phyloP scores from a whole-genome alignment of 2,113 vertebrate genomes.

The Odocoileus virginianus region DNA sequence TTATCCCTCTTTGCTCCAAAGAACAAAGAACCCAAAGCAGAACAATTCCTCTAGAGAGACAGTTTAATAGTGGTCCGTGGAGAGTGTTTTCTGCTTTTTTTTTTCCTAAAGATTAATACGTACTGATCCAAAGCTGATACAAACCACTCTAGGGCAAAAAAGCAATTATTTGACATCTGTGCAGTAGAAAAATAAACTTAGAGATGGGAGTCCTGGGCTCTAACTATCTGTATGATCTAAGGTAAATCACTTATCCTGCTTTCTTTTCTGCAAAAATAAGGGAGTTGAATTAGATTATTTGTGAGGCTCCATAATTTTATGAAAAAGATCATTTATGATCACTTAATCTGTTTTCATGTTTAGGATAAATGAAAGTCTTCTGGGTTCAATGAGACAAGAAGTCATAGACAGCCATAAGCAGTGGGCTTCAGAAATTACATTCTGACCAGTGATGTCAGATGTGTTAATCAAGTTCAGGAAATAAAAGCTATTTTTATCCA shows the following conservation, averaged over 20 bases:
- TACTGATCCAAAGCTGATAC: constrained; percentile 51
- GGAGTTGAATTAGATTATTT: constrained; percentile 55
- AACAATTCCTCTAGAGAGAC: constrained; percentile 30
- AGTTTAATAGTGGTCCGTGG: neutral
- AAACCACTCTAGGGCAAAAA: constrained; percentile 62
- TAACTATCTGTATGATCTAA: constrained; percentile 61
- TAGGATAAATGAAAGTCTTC: constrained; percentile 54
- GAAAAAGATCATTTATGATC: constrained; percentile 49
- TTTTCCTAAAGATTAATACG: constrained; percentile 47
- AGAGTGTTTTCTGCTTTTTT: constrained; percentile 36
- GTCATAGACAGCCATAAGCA: constrained; percentile 50
- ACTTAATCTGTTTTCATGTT: constrained; percentile 56
- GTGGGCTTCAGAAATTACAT: constrained; percentile 63
- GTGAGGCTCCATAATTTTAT: constrained; percentile 52
- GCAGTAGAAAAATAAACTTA: constrained; percentile 55
- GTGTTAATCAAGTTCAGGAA: constrained; percentile 56
- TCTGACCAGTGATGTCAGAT: constrained; percentile 56
- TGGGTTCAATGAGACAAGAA: constrained; percentile 51
- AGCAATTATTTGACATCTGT: constrained; percentile 71
- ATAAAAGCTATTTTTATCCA: constrained; percentile 50
- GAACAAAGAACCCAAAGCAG: constrained; percentile 12
- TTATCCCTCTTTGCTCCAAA: neutral
- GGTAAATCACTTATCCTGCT: constrained; percentile 64
- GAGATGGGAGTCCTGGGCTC: constrained; percentile 33
- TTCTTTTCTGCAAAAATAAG: constrained; percentile 65